phyloP scores from a whole-genome alignment of 2,113 vertebrate genomes.

The Amia ocellicauda region DNA sequence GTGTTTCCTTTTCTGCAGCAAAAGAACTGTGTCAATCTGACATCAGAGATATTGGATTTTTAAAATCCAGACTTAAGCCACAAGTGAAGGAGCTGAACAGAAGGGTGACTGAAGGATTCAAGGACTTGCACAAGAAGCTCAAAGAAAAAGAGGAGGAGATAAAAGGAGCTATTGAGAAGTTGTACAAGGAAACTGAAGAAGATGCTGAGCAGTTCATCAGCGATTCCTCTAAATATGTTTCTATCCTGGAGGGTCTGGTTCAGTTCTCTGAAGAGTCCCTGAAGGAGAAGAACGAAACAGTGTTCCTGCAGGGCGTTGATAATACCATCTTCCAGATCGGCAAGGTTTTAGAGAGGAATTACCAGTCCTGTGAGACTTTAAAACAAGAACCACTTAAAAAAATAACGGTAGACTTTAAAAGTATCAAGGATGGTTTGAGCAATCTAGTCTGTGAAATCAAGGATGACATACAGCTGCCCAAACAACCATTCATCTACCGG shows the following conservation, averaged over 20 bases:
- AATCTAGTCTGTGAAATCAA: constrained; percentile 24
- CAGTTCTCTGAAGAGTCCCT: constrained; percentile 57
- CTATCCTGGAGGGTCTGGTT: constrained; percentile 50
- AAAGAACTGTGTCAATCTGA: constrained; percentile 50
- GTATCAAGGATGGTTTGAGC: constrained; percentile 41
- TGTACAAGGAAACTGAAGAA: constrained; percentile 47
- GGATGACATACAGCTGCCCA: neutral
- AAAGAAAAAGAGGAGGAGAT: constrained; percentile 49
- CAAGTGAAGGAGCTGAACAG: constrained; percentile 47
- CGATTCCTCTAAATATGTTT: constrained; percentile 38
- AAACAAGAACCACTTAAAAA: constrained; percentile 39
- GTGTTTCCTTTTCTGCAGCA: constrained; percentile 45
- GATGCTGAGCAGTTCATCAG: constrained; percentile 48
- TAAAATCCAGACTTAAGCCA: constrained; percentile 51
- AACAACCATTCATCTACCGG: constrained; percentile 1
- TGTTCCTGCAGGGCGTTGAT: constrained; percentile 55
- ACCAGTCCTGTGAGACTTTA: constrained; percentile 28
- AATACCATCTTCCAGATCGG: constrained; percentile 51
- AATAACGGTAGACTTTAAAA: constrained; percentile 44
- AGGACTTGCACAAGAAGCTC: constrained; percentile 46
- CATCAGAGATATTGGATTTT: constrained; percentile 53
- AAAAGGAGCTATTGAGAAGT: constrained; percentile 56
- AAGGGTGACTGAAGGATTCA: constrained; percentile 54
- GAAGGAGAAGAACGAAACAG: constrained; percentile 51
- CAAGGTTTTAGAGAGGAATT: constrained; percentile 43